A percentile compares a stretch with the other conserved stretches of the same genome.
These are phyloP conservation scores for Anser brachyrhynchus DNA, from an alignment of 2,113 vertebrate genomes.

Conservation along the genomic window DNA sequence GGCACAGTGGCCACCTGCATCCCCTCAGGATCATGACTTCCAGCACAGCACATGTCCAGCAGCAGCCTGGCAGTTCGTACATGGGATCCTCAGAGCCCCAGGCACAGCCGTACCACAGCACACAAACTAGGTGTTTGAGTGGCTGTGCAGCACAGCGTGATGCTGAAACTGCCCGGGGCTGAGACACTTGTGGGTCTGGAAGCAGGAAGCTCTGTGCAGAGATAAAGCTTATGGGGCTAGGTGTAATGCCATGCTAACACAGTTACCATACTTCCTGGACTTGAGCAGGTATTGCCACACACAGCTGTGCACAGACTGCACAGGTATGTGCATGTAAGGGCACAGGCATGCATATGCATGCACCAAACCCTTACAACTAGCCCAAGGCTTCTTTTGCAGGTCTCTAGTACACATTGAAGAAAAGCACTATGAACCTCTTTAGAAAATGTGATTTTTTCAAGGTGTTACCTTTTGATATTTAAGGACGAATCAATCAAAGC, in stretches of 20 bases:
- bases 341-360: fast-evolving
- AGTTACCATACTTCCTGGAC: neutral
- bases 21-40: fast-evolving
- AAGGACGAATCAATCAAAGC: neutral
- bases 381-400: neutral
- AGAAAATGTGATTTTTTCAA: neutral
- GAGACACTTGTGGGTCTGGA: fast-evolving
- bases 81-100: neutral
- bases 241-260: neutral
- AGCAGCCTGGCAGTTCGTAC: neutral
- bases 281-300: fast-evolving
- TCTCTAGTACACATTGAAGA: neutral
- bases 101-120: fast-evolving
- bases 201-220: neutral
- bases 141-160: fast-evolving
- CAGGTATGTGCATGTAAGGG: fast-evolving
- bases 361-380: neutral
- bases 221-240: neutral
- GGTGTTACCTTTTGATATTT: neutral
- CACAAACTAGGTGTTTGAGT: fast-evolving
- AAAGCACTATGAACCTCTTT: neutral
- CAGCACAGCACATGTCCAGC: neutral
- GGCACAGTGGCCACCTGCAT: fast-evolving
- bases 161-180: neutral
- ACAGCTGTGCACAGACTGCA: too few relatives aligned